Conservation (phyloP, 2,113 vertebrate genomes). For the Bambusicola thoracicus region DNA sequence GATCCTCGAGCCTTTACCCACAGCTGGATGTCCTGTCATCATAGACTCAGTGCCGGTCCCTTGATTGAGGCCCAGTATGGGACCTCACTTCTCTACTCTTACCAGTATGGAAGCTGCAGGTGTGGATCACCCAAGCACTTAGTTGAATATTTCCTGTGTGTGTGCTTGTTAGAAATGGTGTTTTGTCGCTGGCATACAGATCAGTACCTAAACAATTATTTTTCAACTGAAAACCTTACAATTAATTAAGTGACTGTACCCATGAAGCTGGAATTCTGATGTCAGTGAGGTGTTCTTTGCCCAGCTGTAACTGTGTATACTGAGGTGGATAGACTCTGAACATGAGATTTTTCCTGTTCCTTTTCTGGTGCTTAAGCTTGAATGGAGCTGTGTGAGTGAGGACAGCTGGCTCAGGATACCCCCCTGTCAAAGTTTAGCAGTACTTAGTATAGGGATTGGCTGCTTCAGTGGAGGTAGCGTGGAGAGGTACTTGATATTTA, state of each 20-base stretch:
- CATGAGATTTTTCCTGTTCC: not conserved
- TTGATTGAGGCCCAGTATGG: not conserved
- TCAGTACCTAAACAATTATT: not conserved
- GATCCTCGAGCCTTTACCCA: not conserved
- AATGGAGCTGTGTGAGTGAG: not conserved
- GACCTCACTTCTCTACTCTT: not conserved
- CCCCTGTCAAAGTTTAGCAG: not conserved
- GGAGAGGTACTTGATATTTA: not conserved
- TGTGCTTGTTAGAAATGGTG: not conserved
- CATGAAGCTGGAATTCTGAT: not conserved
- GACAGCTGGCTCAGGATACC: not conserved
- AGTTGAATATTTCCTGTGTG: not conserved
- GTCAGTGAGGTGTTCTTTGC: not conserved
- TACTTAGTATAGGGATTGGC: not conserved
- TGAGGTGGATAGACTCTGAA: not conserved
- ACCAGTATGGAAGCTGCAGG: not conserved
- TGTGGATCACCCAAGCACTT: not conserved
- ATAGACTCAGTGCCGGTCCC: not conserved
- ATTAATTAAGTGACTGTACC: not conserved
- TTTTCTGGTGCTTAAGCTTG: not conserved
- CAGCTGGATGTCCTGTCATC: not conserved
- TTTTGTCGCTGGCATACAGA: not conserved
- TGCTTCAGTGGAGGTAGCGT: not conserved
- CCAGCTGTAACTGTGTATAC: not conserved
- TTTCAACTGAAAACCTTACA: not conserved